Evolutionary conservation across 2,888 invertebrate species (phyloP), one percentile per base, ranked within the genome.

Genomic region (Drosophila longiperda): DNA sequence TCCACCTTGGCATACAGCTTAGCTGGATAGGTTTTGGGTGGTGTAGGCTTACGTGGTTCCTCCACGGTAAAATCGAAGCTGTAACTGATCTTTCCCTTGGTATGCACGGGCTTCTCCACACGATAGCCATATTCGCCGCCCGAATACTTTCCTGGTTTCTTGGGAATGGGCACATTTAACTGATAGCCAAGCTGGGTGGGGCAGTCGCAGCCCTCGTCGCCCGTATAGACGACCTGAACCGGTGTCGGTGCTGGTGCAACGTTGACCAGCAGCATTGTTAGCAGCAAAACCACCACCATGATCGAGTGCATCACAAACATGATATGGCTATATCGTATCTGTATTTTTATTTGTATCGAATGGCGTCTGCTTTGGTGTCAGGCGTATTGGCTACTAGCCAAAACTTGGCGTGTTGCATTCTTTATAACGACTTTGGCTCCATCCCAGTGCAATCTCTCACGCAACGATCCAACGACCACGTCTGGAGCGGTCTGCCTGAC

Each of bases 41-140:
- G 81, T 11, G 74, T 32, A 1, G 87, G 85, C 9, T 82, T 71
- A 12, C 81, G 76, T 0, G 93, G 93, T 38, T 92, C 86, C 63
- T 93, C 91, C 7, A 92, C 91, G 36, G 82, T 81, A 32, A 92
- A 90, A 61, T 93, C 92, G 38, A 92, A 90, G 50, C 87, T 89
- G 36, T 91, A 92, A 32, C 85, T 80, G 4, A 91, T 87, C 63
- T 89, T 86, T 7, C 89, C 78, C 67, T 89, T 87, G 9, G 89
- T 48, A 55, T 74, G 79, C 2, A 79, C 68, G 12, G 92, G 91
- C 9, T 82, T 82, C 23, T 92, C 92, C 20, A 92, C 73, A 15
- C 87, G 90, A 62, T 92, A 92, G 17, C 87, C 91, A 38, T 92
- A 90, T 36, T 87, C 83, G 54, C 50, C 68, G 17, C 60, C 68